Percentiles rank a stretch among this genome's conserved stretches.
These are phyloP conservation scores for Odontocolon sp. DNA, from an alignment of 2,888 invertebrate genomes.

Conservation along the genomic window DNA sequence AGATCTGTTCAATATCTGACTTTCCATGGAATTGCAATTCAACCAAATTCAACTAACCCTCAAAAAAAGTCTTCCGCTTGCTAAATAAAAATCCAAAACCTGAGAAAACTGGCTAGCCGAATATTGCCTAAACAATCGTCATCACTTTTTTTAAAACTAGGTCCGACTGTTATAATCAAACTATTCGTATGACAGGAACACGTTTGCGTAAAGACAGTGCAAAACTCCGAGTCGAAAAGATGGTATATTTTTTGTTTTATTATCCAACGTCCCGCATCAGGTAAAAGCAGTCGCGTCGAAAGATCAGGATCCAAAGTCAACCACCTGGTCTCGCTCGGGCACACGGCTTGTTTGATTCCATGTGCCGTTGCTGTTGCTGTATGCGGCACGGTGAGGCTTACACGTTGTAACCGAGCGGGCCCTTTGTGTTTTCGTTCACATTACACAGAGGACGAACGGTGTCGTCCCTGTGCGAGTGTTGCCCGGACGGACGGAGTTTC, in stretches of 20 bases:
- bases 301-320: slow-evolving; percentile 46
- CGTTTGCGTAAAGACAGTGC: no score
- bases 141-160: no score
- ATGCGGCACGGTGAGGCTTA: slow-evolving; percentile 46
- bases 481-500: slow-evolving; percentile 39
- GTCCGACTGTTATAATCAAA: no score
- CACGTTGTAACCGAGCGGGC: slow-evolving; percentile 59
- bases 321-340: slow-evolving; percentile 60
- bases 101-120: no score
- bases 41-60: no score
- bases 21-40: no score
- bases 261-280: slow-evolving; percentile 39
- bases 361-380: slow-evolving; percentile 15
- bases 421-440: slow-evolving; percentile 56
- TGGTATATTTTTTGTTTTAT: slow-evolving; percentile 9
- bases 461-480: slow-evolving; percentile 46
- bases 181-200: no score
- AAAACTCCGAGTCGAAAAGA: no score
- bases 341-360: slow-evolving; percentile 32
- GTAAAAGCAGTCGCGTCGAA: slow-evolving; percentile 41
- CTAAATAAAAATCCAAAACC: no score
- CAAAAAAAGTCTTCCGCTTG: no score
- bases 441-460: slow-evolving; percentile 45
- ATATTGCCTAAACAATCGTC: no score
- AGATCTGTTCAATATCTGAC: no score